Evolutionary conservation across 1,140 invertebrate species (phyloP).

Genomic region (Dufourea novaeangliae): DNA sequence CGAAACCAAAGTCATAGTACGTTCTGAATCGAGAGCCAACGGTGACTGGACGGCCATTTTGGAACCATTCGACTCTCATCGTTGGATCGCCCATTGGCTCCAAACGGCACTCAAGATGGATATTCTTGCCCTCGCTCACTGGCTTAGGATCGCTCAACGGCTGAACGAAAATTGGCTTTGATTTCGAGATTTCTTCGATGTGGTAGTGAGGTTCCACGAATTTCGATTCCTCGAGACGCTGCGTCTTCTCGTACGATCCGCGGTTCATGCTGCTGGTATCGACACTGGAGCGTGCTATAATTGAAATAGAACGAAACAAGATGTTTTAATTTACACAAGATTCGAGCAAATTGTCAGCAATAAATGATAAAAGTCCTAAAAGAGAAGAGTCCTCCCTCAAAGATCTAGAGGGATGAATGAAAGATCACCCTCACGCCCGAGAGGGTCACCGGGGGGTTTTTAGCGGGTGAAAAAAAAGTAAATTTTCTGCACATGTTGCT

Average conservation of each 20-base stretch:
- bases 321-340: not conserved
- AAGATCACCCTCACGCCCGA: too few species aligned
- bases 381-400: too few species aligned
- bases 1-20: slow-evolving; percentile 97
- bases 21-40: slow-evolving; percentile 95
- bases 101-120: slow-evolving; percentile 93
- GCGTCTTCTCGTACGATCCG: slow-evolving; percentile 92
- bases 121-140: slow-evolving; percentile 94
- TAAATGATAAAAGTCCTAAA: too few species aligned
- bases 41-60: slow-evolving; percentile 93
- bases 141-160: slow-evolving; percentile 91
- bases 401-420: too few species aligned
- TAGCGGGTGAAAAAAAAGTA: too few species aligned
- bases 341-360: too few species aligned
- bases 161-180: slow-evolving; percentile 94
- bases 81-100: slow-evolving; percentile 98
- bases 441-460: too few species aligned
- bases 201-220: slow-evolving; percentile 93
- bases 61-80: slow-evolving; percentile 97
- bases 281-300: slow-evolving; percentile 90
- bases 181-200: slow-evolving; percentile 96
- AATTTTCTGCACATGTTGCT: too few species aligned
- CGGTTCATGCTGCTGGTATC: slow-evolving; percentile 94
- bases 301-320: slow-evolving; percentile 39
- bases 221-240: slow-evolving; percentile 91